phyloP scores from a whole-genome alignment of 2,888 invertebrate genomes.

The Enchytraeus crypticus region DNA sequence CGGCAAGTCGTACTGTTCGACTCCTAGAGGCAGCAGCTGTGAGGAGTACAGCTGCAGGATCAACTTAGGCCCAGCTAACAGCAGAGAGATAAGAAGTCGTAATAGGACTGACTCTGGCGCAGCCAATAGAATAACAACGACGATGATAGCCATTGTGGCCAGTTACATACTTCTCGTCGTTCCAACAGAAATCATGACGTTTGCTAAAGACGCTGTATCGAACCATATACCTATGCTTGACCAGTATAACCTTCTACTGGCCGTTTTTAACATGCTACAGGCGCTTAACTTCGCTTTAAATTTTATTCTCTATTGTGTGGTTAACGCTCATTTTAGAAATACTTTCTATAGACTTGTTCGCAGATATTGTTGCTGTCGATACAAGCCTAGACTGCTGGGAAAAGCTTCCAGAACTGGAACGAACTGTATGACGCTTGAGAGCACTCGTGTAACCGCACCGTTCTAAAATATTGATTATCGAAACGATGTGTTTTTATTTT shows the following conservation, averaged over 20 bases:
- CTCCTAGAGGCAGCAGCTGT: not conserved
- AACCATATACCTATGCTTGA: not conserved
- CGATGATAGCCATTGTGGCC: slow-evolving; percentile 1
- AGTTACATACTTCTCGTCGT: not conserved
- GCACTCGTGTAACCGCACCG: too few species aligned
- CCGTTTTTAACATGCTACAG: slow-evolving; percentile 58
- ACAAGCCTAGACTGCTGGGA: too few species aligned
- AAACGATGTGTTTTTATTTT: too few species aligned
- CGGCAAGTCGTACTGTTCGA: not conserved
- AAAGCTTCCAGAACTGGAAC: too few species aligned
- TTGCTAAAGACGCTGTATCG: not conserved
- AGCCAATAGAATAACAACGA: not conserved
- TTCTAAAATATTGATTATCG: too few species aligned
- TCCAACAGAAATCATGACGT: slow-evolving; percentile 1
- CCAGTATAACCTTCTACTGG: not conserved
- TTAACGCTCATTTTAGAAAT: slow-evolving; percentile 64
- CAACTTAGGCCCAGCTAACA: too few species aligned
- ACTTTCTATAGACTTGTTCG: not conserved
- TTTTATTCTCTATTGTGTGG: slow-evolving; percentile 68
- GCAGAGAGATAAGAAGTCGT: too few species aligned
- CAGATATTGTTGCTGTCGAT: too few species aligned
- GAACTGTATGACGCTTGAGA: too few species aligned
- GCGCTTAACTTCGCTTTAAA: slow-evolving; percentile 66
- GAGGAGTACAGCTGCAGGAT: not conserved
- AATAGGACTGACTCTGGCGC: not conserved